Base-by-base conservation (phyloP, 2,888 invertebrate genomes). In the Xestia rhomboidea region DNA sequence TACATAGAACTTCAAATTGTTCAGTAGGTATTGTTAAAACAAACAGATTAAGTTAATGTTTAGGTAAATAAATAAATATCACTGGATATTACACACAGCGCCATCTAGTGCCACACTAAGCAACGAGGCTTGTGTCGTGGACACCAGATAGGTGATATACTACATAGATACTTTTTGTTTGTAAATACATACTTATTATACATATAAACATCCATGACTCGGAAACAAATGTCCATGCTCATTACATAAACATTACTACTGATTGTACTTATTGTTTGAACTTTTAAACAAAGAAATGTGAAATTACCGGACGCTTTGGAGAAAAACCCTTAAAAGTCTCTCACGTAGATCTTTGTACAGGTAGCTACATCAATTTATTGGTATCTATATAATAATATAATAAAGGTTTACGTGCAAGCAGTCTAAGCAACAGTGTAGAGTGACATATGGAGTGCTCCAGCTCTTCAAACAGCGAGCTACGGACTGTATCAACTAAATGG, bases 351-450 rank as follows among this genome's bases (percentile, higher is more conserved):
- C 24, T 57, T 74, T 10, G 24, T 54, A 51, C 21, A 60, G 66
- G 15, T 44, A 34, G 21, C 7, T 30, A 18, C 15, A 60, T 68
- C 30, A 21, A 68, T n/a, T n/a, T n/a, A n/a, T 64, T 10, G 7
- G 5, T 70, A 73, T 63, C 10, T 62, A 54, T 49, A 57, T 70
- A 66, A 67, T 67, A 74, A 41, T 74, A 66, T 51, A 46, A 11
- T 57, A 46, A 38, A 71, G 15, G 49, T 77, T 69, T 49, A 72
- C 68, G 44, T 62, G 44, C 60, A 76, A 54, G 30, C 62, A 13
- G 60, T 63, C n/a, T 38, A 64, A 41, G 60, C 34, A 73, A 71
- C 49, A 64, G 64, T 74, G 60, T 72, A 68, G 49, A 64, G 62
- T 76, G 44, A 81, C 68, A 30, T 68, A 68, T 34, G 57, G 57